Base-by-base conservation (phyloP, 2,113 vertebrate species). In the Limanda limanda region DNA sequence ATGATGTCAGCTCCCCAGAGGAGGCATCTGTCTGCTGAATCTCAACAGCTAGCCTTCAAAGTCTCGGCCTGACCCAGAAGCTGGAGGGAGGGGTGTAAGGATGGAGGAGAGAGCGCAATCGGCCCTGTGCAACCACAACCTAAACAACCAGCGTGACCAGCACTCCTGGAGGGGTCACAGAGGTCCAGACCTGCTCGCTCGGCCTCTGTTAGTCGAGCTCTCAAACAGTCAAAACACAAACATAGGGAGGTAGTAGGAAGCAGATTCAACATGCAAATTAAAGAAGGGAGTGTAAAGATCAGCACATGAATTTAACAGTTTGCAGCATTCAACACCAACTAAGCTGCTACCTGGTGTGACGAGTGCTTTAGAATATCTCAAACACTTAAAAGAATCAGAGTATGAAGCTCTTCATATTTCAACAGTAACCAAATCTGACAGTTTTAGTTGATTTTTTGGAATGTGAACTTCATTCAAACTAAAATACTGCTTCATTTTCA, bases 1-100 rank as follows among this genome's bases (percentile, higher is more conserved):
- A 93, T 92, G 90, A 92, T 93, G 90, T 93, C 90, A 90, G 88
- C 84, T 89, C 91, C 90, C 85, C 47, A 17, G 87, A 83, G 89
- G 66, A 84, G 57, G 77, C 35, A 52, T 84, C 77, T 79, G 82
- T 88, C 84, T 82, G 82, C 83, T 81, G 90, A 91, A 92, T 91
- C 86, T 88, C 86, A 91, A 87, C 91, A 86, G 60, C 87, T 65
- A 67, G 82, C 84, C 71, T 85, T 90, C 78, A 88, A 82, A 82
- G 76, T 71, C 64, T 75, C 75, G 52, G 68, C 56, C 79, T 31
- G 73, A 67, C 68, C 69, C 47, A 11, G 14, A 48, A 79, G 66
- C 67, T 69, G 63, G 55, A 78, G 66, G 59, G 56, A 81, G 68
- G 68, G 47, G 70, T 48, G 55, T 20, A 79, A 63, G 73, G 73